A percentile compares a stretch with the other conserved stretches of the same genome.
Conservation (phyloP, 92 coral and sea anemone genomes). For the Pocillopora grandis region DNA sequence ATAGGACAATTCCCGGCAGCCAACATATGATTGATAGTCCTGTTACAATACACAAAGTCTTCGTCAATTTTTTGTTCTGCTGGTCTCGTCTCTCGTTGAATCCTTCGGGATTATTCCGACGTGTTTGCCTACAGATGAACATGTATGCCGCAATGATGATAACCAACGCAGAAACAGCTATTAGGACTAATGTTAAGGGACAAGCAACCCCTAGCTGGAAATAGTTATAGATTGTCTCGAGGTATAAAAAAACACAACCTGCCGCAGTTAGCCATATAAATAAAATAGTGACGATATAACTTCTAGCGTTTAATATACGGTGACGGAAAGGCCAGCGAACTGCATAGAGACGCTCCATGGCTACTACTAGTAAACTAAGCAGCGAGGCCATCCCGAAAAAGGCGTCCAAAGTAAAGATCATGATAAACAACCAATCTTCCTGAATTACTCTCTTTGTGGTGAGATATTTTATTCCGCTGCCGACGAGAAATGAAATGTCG, state of each 20-base stretch:
- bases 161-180: neutral
- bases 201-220: neutral
- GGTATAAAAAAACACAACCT: neutral
- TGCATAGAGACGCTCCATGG: neutral
- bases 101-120: too few species aligned
- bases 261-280: neutral
- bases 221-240: neutral
- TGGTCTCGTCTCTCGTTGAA: too few species aligned
- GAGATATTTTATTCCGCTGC: neutral
- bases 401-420: neutral
- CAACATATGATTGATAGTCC: neutral
- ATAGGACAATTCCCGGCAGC: conserved; percentile 1
- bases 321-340: neutral
- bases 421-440: neutral
- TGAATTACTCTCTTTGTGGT: neutral
- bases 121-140: neutral
- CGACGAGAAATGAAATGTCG: neutral
- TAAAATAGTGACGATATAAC: neutral
- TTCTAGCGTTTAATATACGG: neutral
- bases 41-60: conserved; percentile 10
- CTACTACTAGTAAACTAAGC: neutral
- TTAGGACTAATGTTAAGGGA: neutral
- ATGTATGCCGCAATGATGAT: neutral
- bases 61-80: conserved; percentile 21
- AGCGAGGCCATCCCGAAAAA: neutral